A percentile compares a stretch with the other conserved stretches of the same genome.
These are phyloP conservation scores for Homarus gammarus DNA, from an alignment of 2,888 invertebrate genomes.

Conservation along the genomic window DNA sequence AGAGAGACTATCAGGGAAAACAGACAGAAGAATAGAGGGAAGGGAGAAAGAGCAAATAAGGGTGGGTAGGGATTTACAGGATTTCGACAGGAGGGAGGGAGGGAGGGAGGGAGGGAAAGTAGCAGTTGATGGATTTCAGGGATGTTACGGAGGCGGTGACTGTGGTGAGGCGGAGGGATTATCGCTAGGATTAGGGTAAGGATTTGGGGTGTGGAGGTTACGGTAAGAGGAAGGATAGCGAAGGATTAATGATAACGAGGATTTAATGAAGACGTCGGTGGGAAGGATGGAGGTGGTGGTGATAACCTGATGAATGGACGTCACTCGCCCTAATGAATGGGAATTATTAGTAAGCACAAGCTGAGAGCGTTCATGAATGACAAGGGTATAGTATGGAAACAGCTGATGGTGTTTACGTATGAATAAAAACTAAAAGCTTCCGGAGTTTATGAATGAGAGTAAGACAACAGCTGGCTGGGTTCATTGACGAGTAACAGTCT, in stretches of 20 bases:
- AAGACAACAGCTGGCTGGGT: too few relatives aligned
- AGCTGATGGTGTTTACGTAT: too few relatives aligned
- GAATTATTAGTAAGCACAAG: not conserved
- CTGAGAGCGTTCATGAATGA: not conserved
- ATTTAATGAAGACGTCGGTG: constrained; percentile 28
- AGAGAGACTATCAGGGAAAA: not conserved
- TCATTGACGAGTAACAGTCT: too few relatives aligned
- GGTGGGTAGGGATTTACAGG: too few relatives aligned
- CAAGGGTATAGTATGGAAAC: too few relatives aligned
- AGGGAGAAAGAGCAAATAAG: too few relatives aligned
- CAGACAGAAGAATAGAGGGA: not conserved
- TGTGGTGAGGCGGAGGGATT: not conserved
- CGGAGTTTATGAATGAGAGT: too few relatives aligned
- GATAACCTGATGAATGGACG: constrained; percentile 26
- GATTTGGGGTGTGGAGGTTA: constrained; percentile 47
- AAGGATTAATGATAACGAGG: constrained; percentile 39
- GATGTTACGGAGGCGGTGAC: not conserved
- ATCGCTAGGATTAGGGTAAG: constrained; percentile 27
- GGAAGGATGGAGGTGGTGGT: constrained; percentile 15
- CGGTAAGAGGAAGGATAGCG: constrained; percentile 34
- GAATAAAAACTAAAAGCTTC: too few relatives aligned
- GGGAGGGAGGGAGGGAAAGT: not conserved
- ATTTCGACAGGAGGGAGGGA: not conserved
- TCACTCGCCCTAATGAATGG: not conserved
- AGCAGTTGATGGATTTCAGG: not conserved